Evolutionary conservation across 2,888 invertebrate genomes (phyloP).

Genomic region (Xestia rhomboidea): DNA sequence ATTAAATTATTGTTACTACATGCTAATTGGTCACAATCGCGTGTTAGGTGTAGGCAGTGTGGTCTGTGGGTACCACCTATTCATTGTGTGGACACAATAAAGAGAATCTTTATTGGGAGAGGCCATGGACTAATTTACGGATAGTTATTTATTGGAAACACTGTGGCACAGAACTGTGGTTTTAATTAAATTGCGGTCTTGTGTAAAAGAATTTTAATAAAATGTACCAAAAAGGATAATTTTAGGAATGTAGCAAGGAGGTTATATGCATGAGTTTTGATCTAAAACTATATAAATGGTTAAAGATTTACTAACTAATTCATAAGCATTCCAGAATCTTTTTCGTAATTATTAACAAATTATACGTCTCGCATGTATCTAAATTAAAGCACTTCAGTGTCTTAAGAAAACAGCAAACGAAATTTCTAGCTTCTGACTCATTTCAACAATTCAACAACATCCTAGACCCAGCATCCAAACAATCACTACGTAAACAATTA

Average conservation of each 20-base stretch:
- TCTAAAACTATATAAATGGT: not conserved
- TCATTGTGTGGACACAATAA: constrained; percentile 28
- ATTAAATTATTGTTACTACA: constrained; percentile 56
- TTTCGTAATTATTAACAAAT: not conserved
- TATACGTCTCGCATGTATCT: not conserved
- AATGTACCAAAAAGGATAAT: not conserved
- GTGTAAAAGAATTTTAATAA: not conserved
- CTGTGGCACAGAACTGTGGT: not conserved
- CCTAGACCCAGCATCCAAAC: not conserved
- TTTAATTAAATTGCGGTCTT: not conserved
- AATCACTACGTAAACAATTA: constrained; percentile 6
- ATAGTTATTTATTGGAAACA: not conserved
- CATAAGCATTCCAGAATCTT: not conserved
- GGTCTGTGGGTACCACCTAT: not conserved
- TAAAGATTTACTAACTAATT: not conserved
- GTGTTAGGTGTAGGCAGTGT: constrained; percentile 25
- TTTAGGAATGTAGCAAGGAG: not conserved
- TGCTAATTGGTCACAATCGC: constrained; percentile 51
- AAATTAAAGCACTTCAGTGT: not conserved
- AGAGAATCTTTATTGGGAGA: constrained; percentile 42
- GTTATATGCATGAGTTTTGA: not conserved
- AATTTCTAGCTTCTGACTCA: constrained; percentile 20
- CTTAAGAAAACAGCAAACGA: not conserved
- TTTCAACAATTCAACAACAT: constrained; percentile 9
- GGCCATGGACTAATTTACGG: constrained; percentile 54